Evolutionary conservation across 2,113 vertebrate species (phyloP).

Genomic region (Clinocottus analis): DNA sequence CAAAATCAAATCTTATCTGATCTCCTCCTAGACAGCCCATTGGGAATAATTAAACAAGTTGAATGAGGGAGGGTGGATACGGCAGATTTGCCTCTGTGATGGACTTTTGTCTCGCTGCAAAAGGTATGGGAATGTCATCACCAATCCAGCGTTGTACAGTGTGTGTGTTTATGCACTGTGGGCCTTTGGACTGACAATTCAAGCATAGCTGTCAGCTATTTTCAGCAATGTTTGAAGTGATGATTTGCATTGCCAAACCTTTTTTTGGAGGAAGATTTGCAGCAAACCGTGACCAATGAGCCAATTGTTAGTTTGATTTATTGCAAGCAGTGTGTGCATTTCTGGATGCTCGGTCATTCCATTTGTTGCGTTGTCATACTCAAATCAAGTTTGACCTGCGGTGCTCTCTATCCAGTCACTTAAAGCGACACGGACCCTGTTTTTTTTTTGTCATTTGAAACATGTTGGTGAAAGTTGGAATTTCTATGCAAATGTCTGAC

Average conservation of each 20-base stretch:
- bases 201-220: constrained; percentile 75
- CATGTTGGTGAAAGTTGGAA: constrained; percentile 29
- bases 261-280: constrained; percentile 50
- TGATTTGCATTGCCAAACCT: constrained; percentile 63
- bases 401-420: constrained; percentile 31
- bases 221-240: constrained; percentile 71
- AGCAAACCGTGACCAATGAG: constrained; percentile 40
- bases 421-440: constrained; percentile 23
- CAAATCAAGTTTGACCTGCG: constrained; percentile 48
- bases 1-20: constrained; percentile 59
- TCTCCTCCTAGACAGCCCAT: constrained; percentile 78
- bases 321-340: constrained; percentile 30
- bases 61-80: constrained; percentile 55
- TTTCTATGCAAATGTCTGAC: constrained; percentile 35
- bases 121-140: constrained; percentile 67
- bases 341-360: constrained; percentile 47
- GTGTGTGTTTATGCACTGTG: constrained; percentile 29
- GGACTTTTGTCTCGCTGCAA: constrained; percentile 57
- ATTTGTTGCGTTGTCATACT: constrained; percentile 50
- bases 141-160: constrained; percentile 55
- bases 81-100: constrained; percentile 62
- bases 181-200: constrained; percentile 61
- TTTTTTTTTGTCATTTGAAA: constrained; percentile 46
- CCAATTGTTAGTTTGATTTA: constrained; percentile 39
- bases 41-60: constrained; percentile 64